Evolutionary conservation across 2,888 invertebrate genomes (phyloP).

Genomic region (Laothoe populi): DNA sequence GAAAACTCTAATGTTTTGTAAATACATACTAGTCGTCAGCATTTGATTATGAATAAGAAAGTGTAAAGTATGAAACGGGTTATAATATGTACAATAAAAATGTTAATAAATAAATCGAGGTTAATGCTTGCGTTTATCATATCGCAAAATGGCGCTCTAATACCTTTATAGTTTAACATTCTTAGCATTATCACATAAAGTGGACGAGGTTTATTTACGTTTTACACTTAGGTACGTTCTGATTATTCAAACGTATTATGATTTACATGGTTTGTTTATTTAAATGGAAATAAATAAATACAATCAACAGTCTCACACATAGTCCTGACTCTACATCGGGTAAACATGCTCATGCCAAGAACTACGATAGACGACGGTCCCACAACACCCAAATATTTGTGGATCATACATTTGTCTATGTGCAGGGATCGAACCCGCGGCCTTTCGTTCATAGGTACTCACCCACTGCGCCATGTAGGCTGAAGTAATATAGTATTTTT

Average conservation of each 20-base stretch:
- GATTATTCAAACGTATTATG: neutral
- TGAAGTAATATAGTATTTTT: no score
- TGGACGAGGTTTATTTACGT: neutral
- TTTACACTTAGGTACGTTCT: neutral
- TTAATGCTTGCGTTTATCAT: conserved; percentile 34
- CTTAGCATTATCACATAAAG: neutral
- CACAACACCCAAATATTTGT: no score
- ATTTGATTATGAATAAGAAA: conserved; percentile 5
- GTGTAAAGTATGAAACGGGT: conserved; percentile 31
- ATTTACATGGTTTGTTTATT: neutral
- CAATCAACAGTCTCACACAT: no score
- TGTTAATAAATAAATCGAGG: conserved; percentile 29
- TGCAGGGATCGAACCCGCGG: no score
- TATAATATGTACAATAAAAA: conserved; percentile 28
- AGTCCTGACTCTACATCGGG: no score
- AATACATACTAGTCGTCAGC: neutral
- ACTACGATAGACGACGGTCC: no score
- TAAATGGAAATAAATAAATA: no score
- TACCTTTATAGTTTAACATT: neutral
- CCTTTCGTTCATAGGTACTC: no score
- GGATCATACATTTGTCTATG: no score
- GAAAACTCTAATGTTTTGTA: neutral
- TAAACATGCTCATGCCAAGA: no score
- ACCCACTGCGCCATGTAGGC: no score
- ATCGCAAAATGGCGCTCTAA: conserved; percentile 31